Conservation (phyloP, 2,113 vertebrate genomes). For the Phocoena sinus region DNA sequence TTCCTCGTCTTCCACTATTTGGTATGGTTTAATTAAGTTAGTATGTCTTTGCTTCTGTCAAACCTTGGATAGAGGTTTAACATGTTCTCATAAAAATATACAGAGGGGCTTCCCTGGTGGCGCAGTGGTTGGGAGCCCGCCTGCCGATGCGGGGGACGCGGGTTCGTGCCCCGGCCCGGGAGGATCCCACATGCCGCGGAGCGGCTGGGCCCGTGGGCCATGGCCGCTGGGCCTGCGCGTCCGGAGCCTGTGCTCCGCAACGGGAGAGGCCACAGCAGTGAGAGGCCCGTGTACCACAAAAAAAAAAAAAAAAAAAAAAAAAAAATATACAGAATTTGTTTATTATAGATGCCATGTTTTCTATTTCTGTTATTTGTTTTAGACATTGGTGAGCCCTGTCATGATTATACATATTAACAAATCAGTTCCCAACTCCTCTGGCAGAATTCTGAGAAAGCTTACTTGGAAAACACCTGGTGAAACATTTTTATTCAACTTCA, state of each 20-base stretch:
- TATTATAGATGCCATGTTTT: constrained; percentile 73
- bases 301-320: too few species aligned
- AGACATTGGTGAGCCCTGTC: constrained; percentile 62
- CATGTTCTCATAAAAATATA: constrained; percentile 67
- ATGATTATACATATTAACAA: constrained; percentile 71
- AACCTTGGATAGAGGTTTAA: constrained; percentile 64
- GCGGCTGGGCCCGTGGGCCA: too few species aligned
- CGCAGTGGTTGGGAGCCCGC: too few species aligned
- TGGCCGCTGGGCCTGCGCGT: too few species aligned
- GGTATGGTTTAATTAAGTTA: constrained; percentile 52
- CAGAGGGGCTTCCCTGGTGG: too few species aligned
- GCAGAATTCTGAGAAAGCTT: constrained; percentile 68
- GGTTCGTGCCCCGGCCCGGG: too few species aligned
- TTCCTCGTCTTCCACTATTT: constrained; percentile 59
- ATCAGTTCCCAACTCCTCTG: constrained; percentile 64
- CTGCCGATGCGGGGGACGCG: too few species aligned
- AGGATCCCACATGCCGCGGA: too few species aligned
- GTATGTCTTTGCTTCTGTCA: constrained; percentile 62
- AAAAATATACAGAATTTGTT: constrained; percentile 74
- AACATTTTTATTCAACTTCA: constrained; percentile 72
- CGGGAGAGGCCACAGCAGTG: too few species aligned
- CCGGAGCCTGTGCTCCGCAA: too few species aligned
- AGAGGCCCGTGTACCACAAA: too few species aligned
- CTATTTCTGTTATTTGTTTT: constrained; percentile 76
- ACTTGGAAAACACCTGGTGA: constrained; percentile 76